These are phyloP conservation scores for Cynaeus angustus DNA, from an alignment of 2,888 invertebrate genomes.

Conservation along the genomic window DNA sequence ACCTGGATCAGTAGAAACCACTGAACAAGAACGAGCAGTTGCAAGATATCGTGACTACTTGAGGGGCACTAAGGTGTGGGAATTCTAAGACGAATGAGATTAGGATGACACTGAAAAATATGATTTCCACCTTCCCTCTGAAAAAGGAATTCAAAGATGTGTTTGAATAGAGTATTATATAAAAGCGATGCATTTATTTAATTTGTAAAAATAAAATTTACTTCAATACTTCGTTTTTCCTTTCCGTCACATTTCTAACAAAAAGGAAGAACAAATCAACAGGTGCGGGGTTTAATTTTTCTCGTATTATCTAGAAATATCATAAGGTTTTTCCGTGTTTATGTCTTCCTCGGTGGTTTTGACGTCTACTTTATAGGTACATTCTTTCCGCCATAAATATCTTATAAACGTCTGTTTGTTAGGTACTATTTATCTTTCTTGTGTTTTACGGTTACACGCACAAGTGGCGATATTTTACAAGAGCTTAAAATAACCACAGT, in stretches of 20 bases:
- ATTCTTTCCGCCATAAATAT: conserved; percentile 9
- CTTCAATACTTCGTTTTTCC: background rate
- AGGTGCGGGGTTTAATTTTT: background rate
- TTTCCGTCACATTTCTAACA: too few relatives aligned
- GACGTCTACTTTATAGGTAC: conserved; percentile 3
- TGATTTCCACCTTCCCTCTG: background rate
- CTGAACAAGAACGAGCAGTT: conserved; percentile 77
- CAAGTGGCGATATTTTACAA: conserved; percentile 1
- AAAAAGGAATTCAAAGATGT: background rate
- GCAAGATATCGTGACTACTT: conserved; percentile 76
- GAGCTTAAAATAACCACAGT: conserved; percentile 6
- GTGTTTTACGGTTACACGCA: conserved; percentile 6
- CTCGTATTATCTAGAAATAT: background rate
- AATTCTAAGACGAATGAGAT: background rate
- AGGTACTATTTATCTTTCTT: conserved; percentile 15
- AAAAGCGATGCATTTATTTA: conserved; percentile 5
- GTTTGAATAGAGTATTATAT: background rate
- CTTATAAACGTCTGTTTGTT: conserved; percentile 8
- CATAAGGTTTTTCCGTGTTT: background rate
- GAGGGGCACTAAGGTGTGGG: conserved; percentile 57
- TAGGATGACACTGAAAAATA: conserved; percentile 20
- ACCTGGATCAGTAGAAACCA: conserved; percentile 79
- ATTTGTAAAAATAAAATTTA: background rate
- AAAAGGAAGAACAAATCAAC: background rate
- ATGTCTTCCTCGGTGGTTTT: background rate